A percentile compares a stretch with the other conserved stretches of the same genome.
These are phyloP conservation scores for Campoplex nolae DNA, from an alignment of 2,888 invertebrate species.

Conservation along the genomic window DNA sequence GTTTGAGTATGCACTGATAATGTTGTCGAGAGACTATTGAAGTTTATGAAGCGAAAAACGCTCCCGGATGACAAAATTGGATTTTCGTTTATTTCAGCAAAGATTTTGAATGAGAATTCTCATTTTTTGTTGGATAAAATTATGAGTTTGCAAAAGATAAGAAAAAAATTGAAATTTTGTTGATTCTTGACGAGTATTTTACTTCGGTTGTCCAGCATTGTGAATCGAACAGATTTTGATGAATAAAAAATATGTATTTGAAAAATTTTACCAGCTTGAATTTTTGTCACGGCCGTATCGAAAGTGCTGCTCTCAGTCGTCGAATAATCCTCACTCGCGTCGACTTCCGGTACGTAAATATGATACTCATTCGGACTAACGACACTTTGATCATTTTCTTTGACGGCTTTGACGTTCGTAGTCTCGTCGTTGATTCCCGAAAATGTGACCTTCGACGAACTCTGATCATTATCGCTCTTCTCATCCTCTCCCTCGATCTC, in stretches of 20 bases:
- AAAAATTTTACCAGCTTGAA: constrained; percentile 77
- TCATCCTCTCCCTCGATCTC: constrained; percentile 54
- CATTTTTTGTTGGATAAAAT: background rate
- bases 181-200: no score
- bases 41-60: background rate
- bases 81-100: background rate
- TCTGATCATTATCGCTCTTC: constrained; percentile 25
- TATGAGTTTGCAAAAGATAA: background rate
- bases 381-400: constrained; percentile 27
- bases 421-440: constrained; percentile 32
- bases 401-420: constrained; percentile 54
- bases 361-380: constrained; percentile 63
- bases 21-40: background rate
- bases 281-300: constrained; percentile 76
- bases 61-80: background rate
- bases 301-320: constrained; percentile 73
- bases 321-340: constrained; percentile 63
- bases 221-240: background rate
- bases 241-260: background rate
- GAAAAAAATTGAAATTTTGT: background rate
- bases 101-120: background rate
- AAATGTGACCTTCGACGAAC: constrained; percentile 48
- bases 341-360: constrained; percentile 71
- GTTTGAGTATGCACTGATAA: constrained; percentile 15
- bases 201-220: background rate